Evolutionary conservation across 2,797 vertebrate genomes (phyloP).

Genomic region (Acipenser transmontanus): DNA sequence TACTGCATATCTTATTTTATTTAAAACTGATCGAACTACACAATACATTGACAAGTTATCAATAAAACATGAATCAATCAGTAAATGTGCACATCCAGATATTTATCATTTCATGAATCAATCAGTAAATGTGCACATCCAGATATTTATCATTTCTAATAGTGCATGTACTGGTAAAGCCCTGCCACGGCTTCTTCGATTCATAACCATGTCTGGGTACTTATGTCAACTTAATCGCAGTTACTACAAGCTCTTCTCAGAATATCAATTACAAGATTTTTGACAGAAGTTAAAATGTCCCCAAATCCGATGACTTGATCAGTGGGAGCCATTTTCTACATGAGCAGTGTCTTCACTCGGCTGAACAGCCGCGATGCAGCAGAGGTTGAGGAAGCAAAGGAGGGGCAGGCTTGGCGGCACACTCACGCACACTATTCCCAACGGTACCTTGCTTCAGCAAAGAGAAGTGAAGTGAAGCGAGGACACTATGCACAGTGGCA

Average conservation of each 20-base stretch:
- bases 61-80: no score
- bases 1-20: no score
- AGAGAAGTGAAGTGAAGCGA: conserved; percentile 84
- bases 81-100: no score
- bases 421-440: conserved; percentile 59
- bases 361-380: conserved; percentile 56
- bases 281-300: conserved; percentile 48
- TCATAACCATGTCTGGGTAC: no score
- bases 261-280: conserved; percentile 48
- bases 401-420: conserved; percentile 50
- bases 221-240: no score
- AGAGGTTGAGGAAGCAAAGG: conserved; percentile 58
- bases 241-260: conserved; percentile 41
- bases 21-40: no score
- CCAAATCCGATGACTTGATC: conserved; percentile 64
- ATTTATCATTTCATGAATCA: no score
- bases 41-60: no score
- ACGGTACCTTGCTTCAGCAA: conserved; percentile 64
- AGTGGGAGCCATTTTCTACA: conserved; percentile 63
- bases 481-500: conserved; percentile 88
- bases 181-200: not conserved
- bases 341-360: conserved; percentile 49
- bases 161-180: conserved; percentile 1
- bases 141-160: conserved; percentile 1
- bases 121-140: conserved; percentile 11